phyloP scores from a whole-genome alignment of 2,113 vertebrate genomes.

The Diphyllodes magnificus region DNA sequence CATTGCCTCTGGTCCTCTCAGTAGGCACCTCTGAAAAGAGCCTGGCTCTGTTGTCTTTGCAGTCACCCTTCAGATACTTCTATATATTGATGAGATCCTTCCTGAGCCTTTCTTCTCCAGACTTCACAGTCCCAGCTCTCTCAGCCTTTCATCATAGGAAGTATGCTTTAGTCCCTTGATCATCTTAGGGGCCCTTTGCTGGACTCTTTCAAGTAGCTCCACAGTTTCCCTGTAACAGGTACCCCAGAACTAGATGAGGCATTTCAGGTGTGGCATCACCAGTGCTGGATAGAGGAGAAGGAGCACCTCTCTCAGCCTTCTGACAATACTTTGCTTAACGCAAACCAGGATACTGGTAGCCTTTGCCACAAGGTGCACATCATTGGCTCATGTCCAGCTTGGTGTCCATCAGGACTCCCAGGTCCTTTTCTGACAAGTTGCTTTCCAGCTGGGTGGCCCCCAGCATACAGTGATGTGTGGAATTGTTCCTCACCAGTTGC shows the following conservation, averaged over 20 bases:
- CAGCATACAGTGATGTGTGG: neutral
- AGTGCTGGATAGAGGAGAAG: neutral
- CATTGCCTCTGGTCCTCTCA: neutral
- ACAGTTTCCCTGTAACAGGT: neutral
- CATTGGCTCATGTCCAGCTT: neutral
- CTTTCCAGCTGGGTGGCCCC: neutral
- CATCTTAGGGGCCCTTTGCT: neutral
- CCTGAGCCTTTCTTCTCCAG: neutral
- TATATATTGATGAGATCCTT: neutral
- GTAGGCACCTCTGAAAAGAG: neutral
- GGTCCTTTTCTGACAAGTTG: neutral
- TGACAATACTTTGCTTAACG: neutral
- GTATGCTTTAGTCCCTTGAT: neutral
- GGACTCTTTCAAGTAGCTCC: neutral
- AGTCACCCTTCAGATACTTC: neutral
- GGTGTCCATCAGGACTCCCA: neutral
- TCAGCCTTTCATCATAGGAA: neutral
- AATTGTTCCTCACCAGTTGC: neutral
- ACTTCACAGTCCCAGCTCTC: neutral
- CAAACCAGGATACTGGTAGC: neutral
- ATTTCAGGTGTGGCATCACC: neutral
- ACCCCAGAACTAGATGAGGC: neutral
- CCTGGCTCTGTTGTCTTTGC: neutral
- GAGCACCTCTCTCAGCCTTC: neutral
- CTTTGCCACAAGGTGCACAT: fast-evolving